Evolutionary conservation across 1,140 invertebrate genomes (phyloP).

Genomic region (Sycobia sp.): DNA sequence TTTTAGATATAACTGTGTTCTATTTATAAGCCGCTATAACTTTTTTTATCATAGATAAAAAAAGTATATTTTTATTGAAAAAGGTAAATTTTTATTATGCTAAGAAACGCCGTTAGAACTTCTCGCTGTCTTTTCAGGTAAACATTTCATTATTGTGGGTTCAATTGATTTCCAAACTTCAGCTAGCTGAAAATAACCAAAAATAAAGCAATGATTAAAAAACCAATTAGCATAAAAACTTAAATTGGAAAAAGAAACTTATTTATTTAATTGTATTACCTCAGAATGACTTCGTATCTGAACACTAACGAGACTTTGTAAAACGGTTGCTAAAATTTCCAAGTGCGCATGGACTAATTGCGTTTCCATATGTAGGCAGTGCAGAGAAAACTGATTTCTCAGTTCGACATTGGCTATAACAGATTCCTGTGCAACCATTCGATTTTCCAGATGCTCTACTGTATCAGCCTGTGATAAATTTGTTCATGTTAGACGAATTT

Average conservation of each 20-base stretch:
- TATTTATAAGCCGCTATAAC: no score
- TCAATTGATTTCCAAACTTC: conserved; percentile 67
- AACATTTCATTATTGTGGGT: conserved; percentile 63
- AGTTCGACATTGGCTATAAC: conserved; percentile 74
- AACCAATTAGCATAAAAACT: background rate
- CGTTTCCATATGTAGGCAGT: conserved; percentile 76
- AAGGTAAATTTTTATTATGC: no score
- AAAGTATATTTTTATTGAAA: no score
- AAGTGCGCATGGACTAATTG: conserved; percentile 73
- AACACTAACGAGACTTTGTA: conserved; percentile 68
- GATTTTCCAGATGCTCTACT: conserved; percentile 72
- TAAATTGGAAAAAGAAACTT: background rate
- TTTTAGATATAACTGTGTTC: no score
- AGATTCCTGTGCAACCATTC: conserved; percentile 74
- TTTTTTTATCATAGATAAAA: no score
- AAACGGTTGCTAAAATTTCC: conserved; percentile 69
- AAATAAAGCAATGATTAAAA: no score
- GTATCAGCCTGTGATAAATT: conserved; percentile 63
- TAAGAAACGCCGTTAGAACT: conserved; percentile 56
- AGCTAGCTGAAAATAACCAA: conserved; percentile 59
- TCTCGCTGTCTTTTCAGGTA: conserved; percentile 58
- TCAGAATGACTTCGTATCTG: conserved; percentile 69
- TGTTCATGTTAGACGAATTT: no score
- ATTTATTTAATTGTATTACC: conserved; percentile 56
- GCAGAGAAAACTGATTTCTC: conserved; percentile 72